Evolutionary conservation across 2,113 vertebrate genomes (phyloP), one percentile per base, ranked within the genome.

Genomic region (Pavo muticus): DNA sequence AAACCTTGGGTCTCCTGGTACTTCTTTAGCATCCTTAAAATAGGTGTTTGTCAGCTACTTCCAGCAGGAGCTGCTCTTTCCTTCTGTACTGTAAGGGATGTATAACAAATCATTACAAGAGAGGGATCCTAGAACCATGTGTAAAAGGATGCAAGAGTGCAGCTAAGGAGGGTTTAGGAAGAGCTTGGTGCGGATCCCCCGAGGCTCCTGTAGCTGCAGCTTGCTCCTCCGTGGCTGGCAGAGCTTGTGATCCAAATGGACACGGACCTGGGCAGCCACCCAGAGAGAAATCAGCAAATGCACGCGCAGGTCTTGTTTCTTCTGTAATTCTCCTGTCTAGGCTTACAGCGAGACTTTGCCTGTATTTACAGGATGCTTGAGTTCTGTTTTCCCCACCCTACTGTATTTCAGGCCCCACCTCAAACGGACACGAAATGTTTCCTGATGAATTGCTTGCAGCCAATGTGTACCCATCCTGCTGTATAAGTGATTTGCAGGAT

Each of bases 371-470:
- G 65, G 78, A 44, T 25, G 17, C 8, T 3, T 35, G 59, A 84
- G 54, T 83, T 87, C 37, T 37, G 16, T 75, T 76, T 82, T 42
- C 45, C 84, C 68, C 50, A 59, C 71, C 14, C 42, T 78, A 1
- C 60, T 84, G 17, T 67, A 15, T 70, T 72, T 73, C 74, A 89
- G 61, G 29, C 67, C 59, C 47, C 77, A 50, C 63, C 77, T 65
- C 74, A 39, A 75, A 20, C 23, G 32, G 63, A 59, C 60, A 63
- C 27, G 63, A 88, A 40, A 45, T 79, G 35, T 76, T 94, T 87
- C 50, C 67, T 81, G 84, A 95, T 81, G 54, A 63, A 80, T 80
- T 76, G 71, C 84, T 92, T 19, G 8, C 81, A 84, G 87, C n/a
- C 77, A 69, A 44, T 20, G 27, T 11, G 20, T 16, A 3, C 3